A percentile compares a stretch with the other conserved stretches of the same genome.
These are phyloP conservation scores for Polietes domitor DNA, from an alignment of 2,888 invertebrate species.

Conservation along the genomic window DNA sequence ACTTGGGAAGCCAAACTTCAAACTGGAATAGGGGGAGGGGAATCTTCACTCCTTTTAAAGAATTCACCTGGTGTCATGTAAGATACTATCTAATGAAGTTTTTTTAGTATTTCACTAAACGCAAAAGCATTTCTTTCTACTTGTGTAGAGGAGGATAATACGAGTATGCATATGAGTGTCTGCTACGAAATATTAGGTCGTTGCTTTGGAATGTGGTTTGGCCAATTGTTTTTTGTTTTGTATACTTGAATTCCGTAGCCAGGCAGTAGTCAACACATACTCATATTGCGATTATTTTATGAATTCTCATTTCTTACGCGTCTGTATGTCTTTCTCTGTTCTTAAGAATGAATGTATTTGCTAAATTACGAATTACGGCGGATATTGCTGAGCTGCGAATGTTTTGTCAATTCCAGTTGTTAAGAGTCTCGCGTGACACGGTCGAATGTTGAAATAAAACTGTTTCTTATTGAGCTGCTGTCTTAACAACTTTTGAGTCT, in stretches of 20 bases:
- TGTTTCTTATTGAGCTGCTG: conserved; percentile 46
- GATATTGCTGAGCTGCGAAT: not conserved
- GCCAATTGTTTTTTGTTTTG: not conserved
- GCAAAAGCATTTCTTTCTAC: not conserved
- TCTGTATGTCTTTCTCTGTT: conserved; percentile 2
- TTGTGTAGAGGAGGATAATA: not conserved
- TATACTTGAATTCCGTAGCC: too few species aligned
- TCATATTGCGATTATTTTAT: not conserved
- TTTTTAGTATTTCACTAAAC: not conserved
- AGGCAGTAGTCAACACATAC: conserved; percentile 26
- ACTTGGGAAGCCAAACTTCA: not conserved
- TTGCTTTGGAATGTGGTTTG: conserved; percentile 50
- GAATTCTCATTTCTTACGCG: conserved; percentile 12
- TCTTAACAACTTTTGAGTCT: conserved; percentile 46
- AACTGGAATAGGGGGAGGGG: not conserved
- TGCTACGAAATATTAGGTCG: conserved; percentile 38
- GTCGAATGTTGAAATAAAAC: conserved; percentile 60
- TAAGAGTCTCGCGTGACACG: conserved; percentile 50
- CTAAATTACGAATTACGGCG: not conserved
- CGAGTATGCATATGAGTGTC: conserved; percentile 3
- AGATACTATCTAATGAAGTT: not conserved
- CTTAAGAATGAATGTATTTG: conserved; percentile 1
- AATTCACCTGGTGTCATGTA: not conserved
- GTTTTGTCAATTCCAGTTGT: not conserved
- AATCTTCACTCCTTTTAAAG: not conserved